Percentiles rank a stretch among this genome's conserved stretches.
Conservation (phyloP, 1,140 invertebrate genomes). For the Limonius californicus region DNA sequence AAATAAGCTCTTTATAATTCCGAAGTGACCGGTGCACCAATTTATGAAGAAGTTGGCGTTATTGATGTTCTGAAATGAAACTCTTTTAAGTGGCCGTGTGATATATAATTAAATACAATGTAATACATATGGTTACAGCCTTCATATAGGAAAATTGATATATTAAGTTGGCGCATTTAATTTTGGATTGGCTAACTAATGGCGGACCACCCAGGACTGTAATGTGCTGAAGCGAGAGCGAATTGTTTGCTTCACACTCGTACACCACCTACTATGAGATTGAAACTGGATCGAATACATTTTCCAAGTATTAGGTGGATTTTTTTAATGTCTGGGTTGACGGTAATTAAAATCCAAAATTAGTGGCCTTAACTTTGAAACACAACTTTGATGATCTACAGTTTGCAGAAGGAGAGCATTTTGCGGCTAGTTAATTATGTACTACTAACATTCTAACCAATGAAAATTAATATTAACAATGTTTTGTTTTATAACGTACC, state of each 20-base stretch:
- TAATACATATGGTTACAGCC: slow-evolving; percentile 25
- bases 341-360: neutral
- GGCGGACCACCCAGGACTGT: slow-evolving; percentile 26
- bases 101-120: slow-evolving; percentile 30
- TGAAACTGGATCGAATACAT: neutral
- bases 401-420: no score
- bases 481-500: no score
- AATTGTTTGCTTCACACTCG: slow-evolving; percentile 21
- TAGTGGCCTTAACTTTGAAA: no score
- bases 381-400: no score
- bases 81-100: slow-evolving; percentile 15
- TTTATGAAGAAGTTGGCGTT: neutral
- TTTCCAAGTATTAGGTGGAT: neutral
- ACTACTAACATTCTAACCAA: no score
- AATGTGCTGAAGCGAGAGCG: slow-evolving; percentile 15
- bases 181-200: slow-evolving; percentile 29
- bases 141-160: slow-evolving; percentile 30
- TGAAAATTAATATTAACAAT: no score
- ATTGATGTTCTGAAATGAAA: slow-evolving; percentile 8
- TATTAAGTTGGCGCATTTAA: slow-evolving; percentile 30
- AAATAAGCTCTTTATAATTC: neutral
- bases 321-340: neutral
- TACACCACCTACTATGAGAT: neutral
- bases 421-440: no score
- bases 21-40: neutral